A percentile compares a stretch with the other conserved stretches of the same genome.
phyloP scores from a whole-genome alignment of 2,797 vertebrate species.

The Sebastes flavidus region DNA sequence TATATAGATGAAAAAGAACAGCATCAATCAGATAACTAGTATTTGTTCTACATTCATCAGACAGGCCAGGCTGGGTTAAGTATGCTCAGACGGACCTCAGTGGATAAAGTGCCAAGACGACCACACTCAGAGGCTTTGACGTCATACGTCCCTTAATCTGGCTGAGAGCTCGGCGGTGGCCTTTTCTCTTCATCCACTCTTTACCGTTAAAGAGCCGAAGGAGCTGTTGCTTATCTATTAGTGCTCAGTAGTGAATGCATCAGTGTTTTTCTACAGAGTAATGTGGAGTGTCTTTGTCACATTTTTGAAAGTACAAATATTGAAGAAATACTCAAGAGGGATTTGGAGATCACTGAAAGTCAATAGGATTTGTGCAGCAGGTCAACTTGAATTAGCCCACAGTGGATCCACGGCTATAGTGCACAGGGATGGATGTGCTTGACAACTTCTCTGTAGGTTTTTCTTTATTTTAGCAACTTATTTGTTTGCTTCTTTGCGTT shows the following conservation, averaged over 20 bases:
- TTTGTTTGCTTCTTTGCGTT: background rate
- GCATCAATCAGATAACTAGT: no score
- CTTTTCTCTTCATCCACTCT: background rate
- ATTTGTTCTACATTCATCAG: no score
- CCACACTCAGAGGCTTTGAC: slow-evolving; percentile 7
- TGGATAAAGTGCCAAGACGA: slow-evolving; percentile 31
- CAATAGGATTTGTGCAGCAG: slow-evolving; percentile 33
- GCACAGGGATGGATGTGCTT: background rate
- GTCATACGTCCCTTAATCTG: slow-evolving; percentile 45
- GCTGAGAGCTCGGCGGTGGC: background rate
- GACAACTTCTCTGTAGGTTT: background rate
- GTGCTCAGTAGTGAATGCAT: background rate
- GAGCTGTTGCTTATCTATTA: background rate
- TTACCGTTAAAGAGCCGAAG: background rate
- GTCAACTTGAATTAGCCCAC: slow-evolving; percentile 7
- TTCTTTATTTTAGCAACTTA: background rate
- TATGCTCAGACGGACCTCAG: background rate
- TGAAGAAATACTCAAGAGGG: background rate
- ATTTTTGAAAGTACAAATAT: background rate
- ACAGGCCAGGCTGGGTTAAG: background rate
- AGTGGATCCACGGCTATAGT: accelerated
- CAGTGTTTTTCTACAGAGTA: no score
- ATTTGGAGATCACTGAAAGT: background rate
- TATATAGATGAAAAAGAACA: no score
- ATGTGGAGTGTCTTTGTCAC: background rate